phyloP scores from a whole-genome alignment of 30 jellyfish, hydroid and myxozoan species.

The Mastigias papua region DNA sequence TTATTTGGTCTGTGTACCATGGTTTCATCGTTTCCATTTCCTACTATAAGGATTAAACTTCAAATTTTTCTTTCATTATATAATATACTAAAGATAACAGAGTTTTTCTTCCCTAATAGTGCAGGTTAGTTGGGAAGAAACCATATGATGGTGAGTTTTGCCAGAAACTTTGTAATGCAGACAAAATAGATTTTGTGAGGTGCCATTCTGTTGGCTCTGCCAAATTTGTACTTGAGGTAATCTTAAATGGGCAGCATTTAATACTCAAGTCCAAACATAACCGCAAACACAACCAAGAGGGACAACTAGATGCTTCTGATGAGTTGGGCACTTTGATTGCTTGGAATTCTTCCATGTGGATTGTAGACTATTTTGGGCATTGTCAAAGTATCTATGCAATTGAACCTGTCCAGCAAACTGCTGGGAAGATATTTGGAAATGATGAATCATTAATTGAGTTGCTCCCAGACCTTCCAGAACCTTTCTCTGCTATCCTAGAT shows the following conservation, averaged over 20 bases:
- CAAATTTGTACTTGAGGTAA: conserved; percentile 18
- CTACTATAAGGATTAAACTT: too few relatives aligned
- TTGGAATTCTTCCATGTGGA: conserved; percentile 35
- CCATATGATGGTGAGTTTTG: conserved; percentile 2
- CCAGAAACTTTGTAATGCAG: conserved; percentile 3
- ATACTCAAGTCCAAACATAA: conserved; percentile 7
- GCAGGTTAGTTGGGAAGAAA: background rate
- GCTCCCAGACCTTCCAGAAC: conserved; percentile 20
- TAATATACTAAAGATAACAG: too few relatives aligned
- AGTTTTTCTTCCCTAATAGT: background rate
- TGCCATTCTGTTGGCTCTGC: conserved; percentile 19
- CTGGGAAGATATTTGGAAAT: conserved; percentile 51
- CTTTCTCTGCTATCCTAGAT: background rate
- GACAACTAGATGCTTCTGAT: background rate
- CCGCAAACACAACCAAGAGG: too few relatives aligned
- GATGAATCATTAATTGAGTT: conserved; percentile 22
- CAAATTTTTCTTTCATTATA: too few relatives aligned
- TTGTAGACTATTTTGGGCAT: conserved; percentile 33
- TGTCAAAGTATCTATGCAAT: conserved; percentile 47
- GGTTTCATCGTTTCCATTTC: too few relatives aligned
- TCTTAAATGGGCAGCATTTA: background rate
- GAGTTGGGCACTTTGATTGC: conserved; percentile 4
- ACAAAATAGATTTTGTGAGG: background rate
- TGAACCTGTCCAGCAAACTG: conserved; percentile 21
- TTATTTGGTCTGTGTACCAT: too few relatives aligned